Evolutionary conservation across 2,113 vertebrate species (phyloP), one percentile per base, ranked within the genome.

Genomic region (Austrofundulus limnaeus): DNA sequence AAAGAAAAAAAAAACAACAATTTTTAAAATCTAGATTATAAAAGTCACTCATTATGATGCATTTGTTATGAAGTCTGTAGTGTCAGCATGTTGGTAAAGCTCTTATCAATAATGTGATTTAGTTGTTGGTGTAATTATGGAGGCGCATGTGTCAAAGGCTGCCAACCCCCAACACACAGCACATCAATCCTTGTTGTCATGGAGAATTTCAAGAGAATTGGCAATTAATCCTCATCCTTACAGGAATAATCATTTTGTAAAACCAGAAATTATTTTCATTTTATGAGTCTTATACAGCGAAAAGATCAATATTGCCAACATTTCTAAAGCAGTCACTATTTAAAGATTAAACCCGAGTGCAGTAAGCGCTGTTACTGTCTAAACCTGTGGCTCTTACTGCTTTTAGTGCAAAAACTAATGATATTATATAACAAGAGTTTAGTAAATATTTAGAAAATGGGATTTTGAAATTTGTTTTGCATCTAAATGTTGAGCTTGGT

Each of bases 191-290:
- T 11, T 53, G 1, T 5, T 2, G 0, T 28, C 38, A 12, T 53
- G 45, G 31, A 52, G 14, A 28, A 63, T 54, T 49, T 41, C 2
- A 45, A 24, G 1, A 41, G 10, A 61, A 9, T 37, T 8, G 20
- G 1, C 2, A 37, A 9, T 43, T 19, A 41, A 15, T 43, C 17
- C 24, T 31, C 0, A 62, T 31, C 67, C 3, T 43, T 60, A 66
- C 12, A 37, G 63, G 63, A 83, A 75, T 38, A 11, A 34, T 28
- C 28, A 4, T 2, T 52, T 57, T 67, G 67, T 41, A 64, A 25
- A 82, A 42, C 25, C 56, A 72, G 50, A 70, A 64, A 81, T 83
- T 78, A 80, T 85, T 87, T 88, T 89, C 76, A 87, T 86, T 89
- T 77, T 58, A 82, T 87, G 84, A 84, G 80, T 87, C 81, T 78